Evolutionary conservation across 2,113 vertebrate genomes (phyloP).

Genomic region (Hemiprocne comata): DNA sequence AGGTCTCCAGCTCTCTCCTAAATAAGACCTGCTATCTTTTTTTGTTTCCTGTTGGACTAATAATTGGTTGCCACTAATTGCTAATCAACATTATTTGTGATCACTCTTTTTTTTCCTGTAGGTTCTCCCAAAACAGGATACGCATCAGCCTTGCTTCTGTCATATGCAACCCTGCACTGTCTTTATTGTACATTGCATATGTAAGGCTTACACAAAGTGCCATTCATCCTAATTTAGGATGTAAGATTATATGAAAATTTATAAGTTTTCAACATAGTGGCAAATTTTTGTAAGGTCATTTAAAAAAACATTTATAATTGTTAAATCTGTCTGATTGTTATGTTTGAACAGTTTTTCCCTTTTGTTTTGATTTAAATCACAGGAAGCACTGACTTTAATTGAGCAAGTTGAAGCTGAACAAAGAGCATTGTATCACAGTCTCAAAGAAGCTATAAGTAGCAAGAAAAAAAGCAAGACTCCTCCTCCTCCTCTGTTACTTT

Average conservation of each 20-base stretch:
- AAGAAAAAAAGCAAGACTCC: slow-evolving; percentile 74
- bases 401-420: slow-evolving; percentile 86
- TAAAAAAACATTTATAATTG: background rate
- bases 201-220: background rate
- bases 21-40: background rate
- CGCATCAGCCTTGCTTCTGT: too few relatives aligned
- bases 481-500: slow-evolving; percentile 86
- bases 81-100: background rate
- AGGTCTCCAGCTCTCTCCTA: background rate
- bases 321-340: background rate
- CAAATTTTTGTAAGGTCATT: background rate
- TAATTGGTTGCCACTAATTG: background rate
- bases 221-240: background rate
- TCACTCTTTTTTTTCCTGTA: background rate
- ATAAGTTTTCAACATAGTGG: background rate
- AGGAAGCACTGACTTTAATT: slow-evolving; percentile 86
- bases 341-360: background rate
- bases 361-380: slow-evolving; percentile 34
- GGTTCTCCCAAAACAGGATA: background rate
- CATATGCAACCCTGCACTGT: background rate
- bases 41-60: background rate
- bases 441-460: slow-evolving; percentile 52
- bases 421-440: slow-evolving; percentile 71
- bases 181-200: background rate
- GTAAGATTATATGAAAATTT: background rate